Base-by-base conservation (phyloP, 2,113 vertebrate species). In the Sapayoa aenigma region DNA sequence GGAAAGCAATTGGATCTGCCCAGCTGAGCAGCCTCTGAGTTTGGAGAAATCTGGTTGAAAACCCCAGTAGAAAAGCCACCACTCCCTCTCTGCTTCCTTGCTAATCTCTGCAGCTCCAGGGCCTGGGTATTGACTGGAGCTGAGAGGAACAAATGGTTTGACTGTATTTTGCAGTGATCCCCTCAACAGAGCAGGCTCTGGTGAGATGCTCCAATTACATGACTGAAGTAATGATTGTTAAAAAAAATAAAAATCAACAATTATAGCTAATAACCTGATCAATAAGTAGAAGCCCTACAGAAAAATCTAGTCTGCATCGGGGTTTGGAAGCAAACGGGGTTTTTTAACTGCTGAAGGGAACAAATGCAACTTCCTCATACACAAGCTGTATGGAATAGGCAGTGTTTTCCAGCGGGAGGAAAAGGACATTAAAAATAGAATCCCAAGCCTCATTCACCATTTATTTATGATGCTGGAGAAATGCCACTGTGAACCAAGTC, bases 381-480 rank as follows among this genome's bases (percentile, higher is more conserved):
- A 59, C 42, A 78, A 62, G n/a, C 84, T 84, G 21, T 22, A 31
- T 59, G 76, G 47, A 90, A 71, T 33, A 84, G 65, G 41, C 89
- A 86, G 65, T 5, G 17, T n/a, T 84, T 92, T 69, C 68, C 73
- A 92, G 80, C 0, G 1, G 62, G 69, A 78, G 77, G 47, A 56
- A 91, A 87, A 87, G 72, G 33, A 52, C 35, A 55, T 86, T 82
- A 84, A 94, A 94, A 89, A 89, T 92, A 87, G 87, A 89, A 91
- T 76, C 78, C 41, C 37, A 52, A 93, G 37, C 37, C 50, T 66
- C 2, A 6, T 82, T 91, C 77, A 84, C 80, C 21, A 33, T 82
- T 93, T 72, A 22, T n/a, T 79, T 93, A 59, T 50, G 65, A 67
- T 77, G 55, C 58, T 93, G 91, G 87, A 89, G 53, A 78, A 89